These are phyloP conservation scores for Imbricaverruca yamaguchii DNA, from an alignment of 2,888 invertebrate species.

Conservation along the genomic window DNA sequence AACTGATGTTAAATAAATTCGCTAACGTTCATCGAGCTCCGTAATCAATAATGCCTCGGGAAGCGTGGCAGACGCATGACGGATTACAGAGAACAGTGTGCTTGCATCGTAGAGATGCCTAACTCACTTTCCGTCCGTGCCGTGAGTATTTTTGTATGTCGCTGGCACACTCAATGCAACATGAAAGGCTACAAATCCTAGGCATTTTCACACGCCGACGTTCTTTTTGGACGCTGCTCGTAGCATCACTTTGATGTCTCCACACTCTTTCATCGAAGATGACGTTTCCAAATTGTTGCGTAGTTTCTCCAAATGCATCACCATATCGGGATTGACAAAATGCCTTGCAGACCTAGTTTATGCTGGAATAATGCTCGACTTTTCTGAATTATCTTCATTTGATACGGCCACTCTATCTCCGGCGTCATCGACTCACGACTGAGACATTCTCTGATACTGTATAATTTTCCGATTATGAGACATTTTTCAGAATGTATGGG, in stretches of 20 bases:
- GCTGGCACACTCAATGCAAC: neutral
- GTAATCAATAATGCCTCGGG: too few relatives aligned
- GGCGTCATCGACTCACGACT: neutral
- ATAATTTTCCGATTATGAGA: slow-evolving; percentile 3
- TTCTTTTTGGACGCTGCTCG: neutral
- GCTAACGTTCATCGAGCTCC: too few relatives aligned
- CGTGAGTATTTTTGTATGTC: too few relatives aligned
- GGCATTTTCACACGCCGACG: neutral
- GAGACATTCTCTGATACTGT: neutral
- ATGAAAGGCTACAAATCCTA: neutral
- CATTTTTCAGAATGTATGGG: neutral
- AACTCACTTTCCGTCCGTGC: too few relatives aligned
- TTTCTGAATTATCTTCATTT: neutral
- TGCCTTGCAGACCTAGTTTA: neutral
- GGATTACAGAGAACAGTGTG: too few relatives aligned
- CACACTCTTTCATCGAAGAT: neutral
- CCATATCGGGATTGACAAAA: neutral
- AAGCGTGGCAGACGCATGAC: too few relatives aligned
- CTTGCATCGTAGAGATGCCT: too few relatives aligned
- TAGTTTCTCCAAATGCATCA: neutral
- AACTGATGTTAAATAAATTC: too few relatives aligned
- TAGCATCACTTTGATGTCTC: neutral
- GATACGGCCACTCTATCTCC: neutral
- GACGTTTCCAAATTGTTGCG: neutral
- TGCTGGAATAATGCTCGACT: neutral